Percentiles rank a stretch among this genome's conserved stretches.
Evolutionary conservation across 2,888 invertebrate genomes (phyloP).

Genomic region (Balanococcus diminutus): DNA sequence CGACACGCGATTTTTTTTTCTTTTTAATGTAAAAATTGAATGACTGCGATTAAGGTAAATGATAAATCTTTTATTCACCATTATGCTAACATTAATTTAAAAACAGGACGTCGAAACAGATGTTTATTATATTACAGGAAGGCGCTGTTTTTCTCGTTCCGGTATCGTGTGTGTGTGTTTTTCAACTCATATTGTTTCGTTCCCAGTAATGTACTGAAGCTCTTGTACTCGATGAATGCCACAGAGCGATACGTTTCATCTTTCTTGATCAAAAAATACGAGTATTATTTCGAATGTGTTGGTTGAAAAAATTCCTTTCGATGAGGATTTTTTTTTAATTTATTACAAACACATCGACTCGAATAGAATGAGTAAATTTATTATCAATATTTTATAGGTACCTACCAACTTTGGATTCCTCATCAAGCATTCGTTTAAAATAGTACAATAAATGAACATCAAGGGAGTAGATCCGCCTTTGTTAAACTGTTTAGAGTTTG

Average conservation of each 20-base stretch:
- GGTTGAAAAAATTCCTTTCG: too few species aligned
- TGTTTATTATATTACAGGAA: constrained; percentile 40
- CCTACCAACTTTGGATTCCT: background rate
- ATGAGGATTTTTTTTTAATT: too few species aligned
- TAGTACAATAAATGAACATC: background rate
- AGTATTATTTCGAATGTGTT: too few species aligned
- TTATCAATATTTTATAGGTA: background rate
- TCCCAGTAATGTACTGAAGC: background rate
- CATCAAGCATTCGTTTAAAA: background rate
- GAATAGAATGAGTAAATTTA: background rate
- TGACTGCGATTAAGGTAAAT: background rate
- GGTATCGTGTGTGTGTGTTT: background rate
- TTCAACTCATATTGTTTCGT: background rate
- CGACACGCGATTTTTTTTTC: background rate
- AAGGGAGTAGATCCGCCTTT: constrained; percentile 28
- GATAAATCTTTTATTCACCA: constrained; percentile 17
- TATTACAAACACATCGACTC: too few species aligned
- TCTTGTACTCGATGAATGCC: background rate
- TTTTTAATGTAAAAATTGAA: constrained; percentile 1
- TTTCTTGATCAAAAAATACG: background rate
- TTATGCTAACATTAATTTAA: constrained; percentile 26
- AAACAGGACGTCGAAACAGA: constrained; percentile 36
- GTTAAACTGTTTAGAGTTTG: constrained; percentile 16
- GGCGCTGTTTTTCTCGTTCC: constrained; percentile 10
- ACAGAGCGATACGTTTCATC: background rate